Evolutionary conservation across 2,888 invertebrate species (phyloP).

Genomic region (Actias luna): DNA sequence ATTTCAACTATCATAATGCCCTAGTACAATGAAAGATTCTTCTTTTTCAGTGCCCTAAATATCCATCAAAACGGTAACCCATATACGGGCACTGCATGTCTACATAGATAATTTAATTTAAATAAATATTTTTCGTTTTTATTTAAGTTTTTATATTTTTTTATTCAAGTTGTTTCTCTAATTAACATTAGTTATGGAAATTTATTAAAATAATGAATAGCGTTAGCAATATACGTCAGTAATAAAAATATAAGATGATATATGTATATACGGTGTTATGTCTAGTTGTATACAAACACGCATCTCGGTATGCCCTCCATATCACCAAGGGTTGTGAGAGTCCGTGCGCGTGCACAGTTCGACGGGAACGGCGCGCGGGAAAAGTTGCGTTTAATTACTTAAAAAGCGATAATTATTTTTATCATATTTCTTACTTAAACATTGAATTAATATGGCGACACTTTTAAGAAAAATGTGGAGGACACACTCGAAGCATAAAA

Average conservation of each 20-base stretch:
- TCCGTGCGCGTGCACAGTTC: constrained; percentile 47
- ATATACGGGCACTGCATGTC: no score
- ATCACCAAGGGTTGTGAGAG: constrained; percentile 48
- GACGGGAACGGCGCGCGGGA: constrained; percentile 50
- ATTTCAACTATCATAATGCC: no score
- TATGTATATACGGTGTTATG: constrained; percentile 1
- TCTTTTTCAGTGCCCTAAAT: no score
- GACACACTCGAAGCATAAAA: constrained; percentile 85
- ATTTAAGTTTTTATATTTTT: no score
- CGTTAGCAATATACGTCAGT: background rate
- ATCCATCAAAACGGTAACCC: no score
- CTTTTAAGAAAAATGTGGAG: constrained; percentile 85
- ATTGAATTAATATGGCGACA: constrained; percentile 73
- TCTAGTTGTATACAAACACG: constrained; percentile 9
- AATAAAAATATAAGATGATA: background rate
- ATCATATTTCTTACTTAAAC: background rate
- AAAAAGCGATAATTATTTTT: background rate
- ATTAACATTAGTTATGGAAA: background rate
- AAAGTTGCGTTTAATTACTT: constrained; percentile 41
- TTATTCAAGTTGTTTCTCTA: no score
- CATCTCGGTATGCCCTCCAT: constrained; percentile 35
- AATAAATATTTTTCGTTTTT: no score
- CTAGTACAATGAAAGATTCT: no score
- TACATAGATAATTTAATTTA: no score
- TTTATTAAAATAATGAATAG: background rate